These are phyloP conservation scores for Cromileptes altivelis DNA, from an alignment of 2,113 vertebrate species.

Conservation along the genomic window DNA sequence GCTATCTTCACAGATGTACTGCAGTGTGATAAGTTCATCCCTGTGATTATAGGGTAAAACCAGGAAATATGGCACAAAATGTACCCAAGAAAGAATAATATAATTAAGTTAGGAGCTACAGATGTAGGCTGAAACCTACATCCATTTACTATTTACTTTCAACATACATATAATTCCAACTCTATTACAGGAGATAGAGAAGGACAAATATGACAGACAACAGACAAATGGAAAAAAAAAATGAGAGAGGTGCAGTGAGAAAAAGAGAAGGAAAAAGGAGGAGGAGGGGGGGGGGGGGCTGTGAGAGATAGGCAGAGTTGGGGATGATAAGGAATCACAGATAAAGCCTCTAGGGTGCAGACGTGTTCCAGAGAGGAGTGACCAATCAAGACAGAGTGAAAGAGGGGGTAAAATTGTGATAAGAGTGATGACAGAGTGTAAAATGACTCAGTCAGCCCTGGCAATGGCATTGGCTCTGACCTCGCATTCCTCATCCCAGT, in stretches of 20 bases:
- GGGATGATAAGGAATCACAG: constrained; percentile 76
- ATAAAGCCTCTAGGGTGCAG: constrained; percentile 74
- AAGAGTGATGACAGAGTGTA: constrained; percentile 79
- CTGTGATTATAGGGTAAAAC: constrained; percentile 38
- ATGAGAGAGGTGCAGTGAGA: constrained; percentile 16
- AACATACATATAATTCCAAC: constrained; percentile 51
- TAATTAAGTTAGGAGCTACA: constrained; percentile 33
- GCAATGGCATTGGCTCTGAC: constrained; percentile 63
- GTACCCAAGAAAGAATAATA: constrained; percentile 11
- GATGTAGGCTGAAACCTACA: constrained; percentile 28
- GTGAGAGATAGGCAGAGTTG: constrained; percentile 62
- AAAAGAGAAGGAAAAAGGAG: constrained; percentile 16
- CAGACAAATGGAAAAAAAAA: constrained; percentile 39
- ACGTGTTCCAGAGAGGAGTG: constrained; percentile 74
- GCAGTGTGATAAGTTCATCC: constrained; percentile 35
- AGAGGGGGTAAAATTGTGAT: constrained; percentile 70
- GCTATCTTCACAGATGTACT: constrained; percentile 28
- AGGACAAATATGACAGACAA: constrained; percentile 65
- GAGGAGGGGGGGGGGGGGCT: not conserved
- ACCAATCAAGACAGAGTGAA: constrained; percentile 76
- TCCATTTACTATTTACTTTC: constrained; percentile 64
- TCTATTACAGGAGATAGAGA: constrained; percentile 61
- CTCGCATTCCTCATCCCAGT: constrained; percentile 57
- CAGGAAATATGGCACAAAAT: constrained; percentile 23
- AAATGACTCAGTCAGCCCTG: constrained; percentile 72